Conservation (phyloP, 64 coral and sea anemone genomes). For the Hydrozoanthus tunicans region DNA sequence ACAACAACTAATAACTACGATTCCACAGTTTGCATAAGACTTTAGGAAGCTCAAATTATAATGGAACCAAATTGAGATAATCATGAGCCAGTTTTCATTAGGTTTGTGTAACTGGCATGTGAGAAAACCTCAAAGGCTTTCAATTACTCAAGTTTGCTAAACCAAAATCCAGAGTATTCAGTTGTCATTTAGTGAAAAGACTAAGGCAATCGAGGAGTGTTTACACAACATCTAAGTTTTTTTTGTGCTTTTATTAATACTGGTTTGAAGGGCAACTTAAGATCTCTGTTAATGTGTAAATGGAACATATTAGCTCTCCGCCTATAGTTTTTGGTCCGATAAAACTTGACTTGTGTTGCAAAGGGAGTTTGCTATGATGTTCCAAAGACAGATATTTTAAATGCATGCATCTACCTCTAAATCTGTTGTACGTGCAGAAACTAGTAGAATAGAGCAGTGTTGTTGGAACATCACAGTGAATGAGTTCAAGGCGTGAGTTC, state of each 20-base stretch:
- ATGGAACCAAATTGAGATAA: background rate
- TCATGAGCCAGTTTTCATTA: background rate
- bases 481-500: too few species aligned
- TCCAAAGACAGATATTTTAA: background rate
- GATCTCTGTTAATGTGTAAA: background rate
- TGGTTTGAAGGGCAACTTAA: background rate
- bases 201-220: background rate
- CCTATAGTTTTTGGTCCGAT: background rate
- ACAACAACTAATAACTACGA: conserved; percentile 6
- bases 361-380: background rate
- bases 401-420: background rate
- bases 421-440: conserved; percentile 6
- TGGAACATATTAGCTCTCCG: background rate
- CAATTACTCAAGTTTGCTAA: background rate
- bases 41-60: background rate
- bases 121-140: background rate
- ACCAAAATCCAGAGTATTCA: background rate
- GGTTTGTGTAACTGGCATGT: background rate
- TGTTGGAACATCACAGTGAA: background rate
- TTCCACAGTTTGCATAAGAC: conserved; percentile 4
- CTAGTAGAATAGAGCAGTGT: background rate
- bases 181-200: background rate
- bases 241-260: background rate
- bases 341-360: background rate
- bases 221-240: background rate